These are phyloP conservation scores for Parochlus steinenii DNA, from an alignment of 2,888 invertebrate genomes.

Conservation along the genomic window DNA sequence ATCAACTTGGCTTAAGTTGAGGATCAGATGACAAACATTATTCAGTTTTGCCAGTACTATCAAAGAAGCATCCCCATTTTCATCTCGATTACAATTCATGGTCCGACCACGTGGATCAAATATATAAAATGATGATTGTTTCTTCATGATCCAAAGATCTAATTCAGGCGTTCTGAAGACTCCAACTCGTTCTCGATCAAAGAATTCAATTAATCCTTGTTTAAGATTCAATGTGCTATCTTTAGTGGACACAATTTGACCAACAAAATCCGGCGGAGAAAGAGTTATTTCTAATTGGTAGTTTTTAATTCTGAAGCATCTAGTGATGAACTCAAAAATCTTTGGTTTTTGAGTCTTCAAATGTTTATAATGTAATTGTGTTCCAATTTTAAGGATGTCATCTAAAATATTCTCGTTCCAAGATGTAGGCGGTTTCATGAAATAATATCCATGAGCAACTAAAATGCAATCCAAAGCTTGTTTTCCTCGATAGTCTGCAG, in stretches of 20 bases:
- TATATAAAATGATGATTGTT: slow-evolving; percentile 37
- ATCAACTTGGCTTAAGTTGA: slow-evolving; percentile 20
- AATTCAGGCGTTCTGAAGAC: slow-evolving; percentile 28
- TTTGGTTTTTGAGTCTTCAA: no score
- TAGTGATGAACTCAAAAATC: no score
- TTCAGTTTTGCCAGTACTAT: slow-evolving; percentile 21
- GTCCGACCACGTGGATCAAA: slow-evolving; percentile 39
- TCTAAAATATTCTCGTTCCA: slow-evolving; percentile 7
- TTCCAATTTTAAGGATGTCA: slow-evolving; percentile 3
- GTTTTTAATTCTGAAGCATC: slow-evolving; percentile 3
- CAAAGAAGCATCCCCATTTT: slow-evolving; percentile 36
- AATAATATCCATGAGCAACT: slow-evolving; percentile 7
- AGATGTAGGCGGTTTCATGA: background rate
- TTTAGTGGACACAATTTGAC: slow-evolving; percentile 2
- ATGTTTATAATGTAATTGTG: slow-evolving; percentile 4
- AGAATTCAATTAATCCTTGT: slow-evolving; percentile 38
- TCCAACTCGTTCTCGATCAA: slow-evolving; percentile 35
- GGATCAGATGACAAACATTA: slow-evolving; percentile 24
- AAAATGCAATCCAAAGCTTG: slow-evolving; percentile 7
- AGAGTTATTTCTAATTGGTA: slow-evolving; percentile 6
- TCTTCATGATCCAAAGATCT: slow-evolving; percentile 40
- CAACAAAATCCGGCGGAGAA: slow-evolving; percentile 4
- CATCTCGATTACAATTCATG: slow-evolving; percentile 20
- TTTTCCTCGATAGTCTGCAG: background rate
- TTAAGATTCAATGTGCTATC: slow-evolving; percentile 24